Evolutionary conservation across 2,888 invertebrate species (phyloP), one percentile per base, ranked within the genome.

Genomic region (Leptopilina syphax): DNA sequence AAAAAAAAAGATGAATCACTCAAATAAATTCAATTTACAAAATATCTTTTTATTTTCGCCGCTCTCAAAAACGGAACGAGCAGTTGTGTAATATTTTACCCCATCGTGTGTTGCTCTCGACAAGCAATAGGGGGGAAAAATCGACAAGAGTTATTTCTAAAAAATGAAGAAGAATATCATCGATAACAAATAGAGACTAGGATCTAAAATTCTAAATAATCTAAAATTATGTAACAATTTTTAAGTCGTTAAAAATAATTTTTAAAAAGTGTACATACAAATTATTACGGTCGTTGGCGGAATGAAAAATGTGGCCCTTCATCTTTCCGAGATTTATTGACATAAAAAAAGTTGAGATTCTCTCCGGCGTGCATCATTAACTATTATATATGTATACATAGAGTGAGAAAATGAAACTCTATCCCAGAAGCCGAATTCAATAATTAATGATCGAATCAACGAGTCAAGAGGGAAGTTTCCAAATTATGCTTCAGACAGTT

Each of bases 401-500:
- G 27, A 3, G 27, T 50, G 68, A 12, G 50, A 27, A 27, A 70
- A 12, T 50, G 68, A 50, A 54, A 4, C 27, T 13, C 68, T 73
- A 50, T 34, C 2, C 1, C 3, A 54, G 54, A 34, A 73, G 50
- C 27, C 13, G 54, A 34, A 34, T 57, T 73, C 34, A 73, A 73
- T 73, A 60, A 60, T 57, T 73, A 41, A 73, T 57, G 34, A 10
- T 10, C 57, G 34, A 8, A 41, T 73, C n/a, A 34, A 57, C 7
- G 34, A 34, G 9, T 9, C 44, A 41, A 41, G 34, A 18, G 34
- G 18, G 34, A 73, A 73, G 57, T 73, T 54, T 54, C 9, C 13
- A 27, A 70, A 70, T 54, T 50, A 54, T 54, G 50, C 54, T n/a
- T 13, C 13, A 70, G 34, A 68, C 68, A 68, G 12, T 57, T 73